These are phyloP conservation scores for Selenia dentaria DNA, from an alignment of 2,888 invertebrate species.

Conservation along the genomic window DNA sequence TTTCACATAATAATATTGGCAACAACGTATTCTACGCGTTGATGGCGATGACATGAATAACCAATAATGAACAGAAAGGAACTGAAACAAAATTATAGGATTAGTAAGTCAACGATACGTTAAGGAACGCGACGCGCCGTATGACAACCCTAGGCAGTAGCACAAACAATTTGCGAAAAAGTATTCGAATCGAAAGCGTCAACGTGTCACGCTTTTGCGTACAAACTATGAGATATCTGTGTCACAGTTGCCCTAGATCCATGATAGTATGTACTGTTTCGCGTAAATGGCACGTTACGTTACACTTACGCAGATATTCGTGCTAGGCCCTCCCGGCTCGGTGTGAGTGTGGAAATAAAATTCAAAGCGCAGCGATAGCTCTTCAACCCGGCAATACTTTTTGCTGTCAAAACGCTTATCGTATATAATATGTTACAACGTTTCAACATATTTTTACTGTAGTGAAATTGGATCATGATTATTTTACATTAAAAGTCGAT, in stretches of 20 bases:
- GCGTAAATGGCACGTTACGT: no score
- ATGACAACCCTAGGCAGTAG: no score
- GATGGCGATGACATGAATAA: constrained; percentile 39
- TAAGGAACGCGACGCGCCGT: no score
- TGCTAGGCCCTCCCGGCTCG: no score
- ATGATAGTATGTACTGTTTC: no score
- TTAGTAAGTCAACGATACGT: constrained; percentile 1
- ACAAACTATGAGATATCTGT: no score
- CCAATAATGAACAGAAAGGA: constrained; percentile 31
- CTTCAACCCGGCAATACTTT: constrained; percentile 37
- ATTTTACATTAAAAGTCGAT: constrained; percentile 1
- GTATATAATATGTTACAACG: neutral
- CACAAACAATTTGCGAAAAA: no score
- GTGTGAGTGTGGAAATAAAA: constrained; percentile 4
- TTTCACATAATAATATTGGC: constrained; percentile 23
- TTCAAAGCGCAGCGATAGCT: constrained; percentile 44
- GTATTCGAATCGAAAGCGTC: no score
- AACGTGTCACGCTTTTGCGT: no score
- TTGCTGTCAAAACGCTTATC: neutral
- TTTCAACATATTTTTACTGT: constrained; percentile 14
- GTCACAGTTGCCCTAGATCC: no score
- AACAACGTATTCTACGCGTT: constrained; percentile 18
- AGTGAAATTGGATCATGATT: constrained; percentile 41
- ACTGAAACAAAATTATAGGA: constrained; percentile 22
- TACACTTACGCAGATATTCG: no score